phyloP scores from a whole-genome alignment of 2,888 invertebrate species.

The Trichogramma evanescens region DNA sequence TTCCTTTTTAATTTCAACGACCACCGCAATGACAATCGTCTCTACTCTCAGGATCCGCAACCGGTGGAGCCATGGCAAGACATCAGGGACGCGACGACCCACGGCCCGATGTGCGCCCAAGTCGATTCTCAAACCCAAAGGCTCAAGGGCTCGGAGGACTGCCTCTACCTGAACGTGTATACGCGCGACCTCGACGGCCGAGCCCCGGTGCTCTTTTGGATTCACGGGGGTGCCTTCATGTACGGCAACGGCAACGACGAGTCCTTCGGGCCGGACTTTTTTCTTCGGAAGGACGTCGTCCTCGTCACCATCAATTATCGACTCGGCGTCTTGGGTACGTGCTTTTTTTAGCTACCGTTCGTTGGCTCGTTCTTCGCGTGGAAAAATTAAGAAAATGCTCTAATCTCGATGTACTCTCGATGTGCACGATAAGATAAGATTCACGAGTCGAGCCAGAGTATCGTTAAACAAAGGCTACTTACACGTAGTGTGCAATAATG shows the following conservation, averaged over 20 bases:
- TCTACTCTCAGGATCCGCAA: slow-evolving; percentile 32
- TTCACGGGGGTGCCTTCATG: slow-evolving; percentile 34
- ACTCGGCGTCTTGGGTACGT: slow-evolving; percentile 32
- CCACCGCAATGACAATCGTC: slow-evolving; percentile 9
- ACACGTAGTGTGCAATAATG: neutral
- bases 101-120: slow-evolving; percentile 24
- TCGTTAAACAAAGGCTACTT: no score
- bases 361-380: no score
- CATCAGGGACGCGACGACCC: slow-evolving; percentile 28
- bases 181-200: slow-evolving; percentile 7
- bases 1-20: neutral
- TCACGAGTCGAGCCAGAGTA: no score
- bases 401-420: no score
- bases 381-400: no score
- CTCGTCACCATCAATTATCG: slow-evolving; percentile 39
- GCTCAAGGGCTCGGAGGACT: slow-evolving; percentile 34
- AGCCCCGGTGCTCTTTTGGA: slow-evolving; percentile 35
- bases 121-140: slow-evolving; percentile 10
- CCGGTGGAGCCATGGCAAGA: slow-evolving; percentile 33
- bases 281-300: slow-evolving; percentile 33
- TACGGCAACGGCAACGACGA: slow-evolving; percentile 28
- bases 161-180: slow-evolving; percentile 38
- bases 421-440: no score
- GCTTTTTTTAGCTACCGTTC: neutral
- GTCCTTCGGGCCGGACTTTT: slow-evolving; percentile 33